Percentiles rank a stretch among this genome's conserved stretches.
These are phyloP conservation scores for Plemyria rubiginata DNA, from an alignment of 2,888 invertebrate genomes.

Conservation along the genomic window DNA sequence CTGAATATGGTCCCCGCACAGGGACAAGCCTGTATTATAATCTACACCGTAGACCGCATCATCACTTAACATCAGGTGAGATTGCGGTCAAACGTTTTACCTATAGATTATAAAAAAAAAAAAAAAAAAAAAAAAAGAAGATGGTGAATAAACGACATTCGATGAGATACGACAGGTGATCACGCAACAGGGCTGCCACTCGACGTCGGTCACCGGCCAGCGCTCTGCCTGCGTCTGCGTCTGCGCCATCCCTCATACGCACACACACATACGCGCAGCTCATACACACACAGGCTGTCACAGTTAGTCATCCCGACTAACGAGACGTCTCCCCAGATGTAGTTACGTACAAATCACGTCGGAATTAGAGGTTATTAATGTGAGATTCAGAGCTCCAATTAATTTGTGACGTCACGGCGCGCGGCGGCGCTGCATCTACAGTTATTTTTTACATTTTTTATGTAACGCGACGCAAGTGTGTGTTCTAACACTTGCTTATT, in stretches of 20 bases:
- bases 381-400: conserved; percentile 20
- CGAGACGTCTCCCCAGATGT: background rate
- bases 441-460: too few species aligned
- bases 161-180: background rate
- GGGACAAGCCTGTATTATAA: too few species aligned
- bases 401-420: background rate
- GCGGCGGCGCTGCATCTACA: too few species aligned
- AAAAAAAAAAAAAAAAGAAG: too few species aligned
- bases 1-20: too few species aligned
- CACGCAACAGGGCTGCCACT: background rate
- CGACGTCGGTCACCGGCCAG: background rate
- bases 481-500: too few species aligned
- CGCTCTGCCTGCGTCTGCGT: background rate
- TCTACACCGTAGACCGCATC: too few species aligned
- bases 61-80: too few species aligned
- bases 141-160: background rate
- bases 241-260: background rate
- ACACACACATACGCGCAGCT: conserved; percentile 4
- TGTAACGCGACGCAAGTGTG: too few species aligned
- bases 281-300: too few species aligned
- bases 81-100: too few species aligned
- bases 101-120: too few species aligned
- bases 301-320: conserved; percentile 5
- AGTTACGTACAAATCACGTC: background rate
- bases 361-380: conserved; percentile 16